phyloP scores from a whole-genome alignment of 1,140 invertebrate species.

The Thaumatotibia leucotreta region DNA sequence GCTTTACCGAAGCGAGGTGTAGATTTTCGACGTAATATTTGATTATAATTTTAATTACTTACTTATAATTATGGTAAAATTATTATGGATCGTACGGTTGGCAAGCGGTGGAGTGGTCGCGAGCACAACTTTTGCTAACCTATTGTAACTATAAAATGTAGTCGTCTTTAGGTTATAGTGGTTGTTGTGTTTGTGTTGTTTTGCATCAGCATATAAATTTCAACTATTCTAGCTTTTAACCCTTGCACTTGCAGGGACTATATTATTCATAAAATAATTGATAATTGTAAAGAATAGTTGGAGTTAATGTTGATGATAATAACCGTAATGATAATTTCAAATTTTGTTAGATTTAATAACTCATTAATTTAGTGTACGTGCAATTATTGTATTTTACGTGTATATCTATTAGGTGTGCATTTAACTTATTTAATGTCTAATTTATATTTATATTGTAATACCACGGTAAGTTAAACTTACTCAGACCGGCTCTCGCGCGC shows the following conservation, averaged over 20 bases:
- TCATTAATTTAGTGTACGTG: constrained; percentile 66
- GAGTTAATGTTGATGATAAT: constrained; percentile 47
- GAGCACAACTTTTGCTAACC: constrained; percentile 65
- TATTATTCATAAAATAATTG: constrained; percentile 29
- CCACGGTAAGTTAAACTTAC: constrained; percentile 31
- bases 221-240: constrained; percentile 47
- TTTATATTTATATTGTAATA: constrained; percentile 28
- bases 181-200: constrained; percentile 66
- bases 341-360: constrained; percentile 40
- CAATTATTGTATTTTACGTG: constrained; percentile 63
- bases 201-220: constrained; percentile 39
- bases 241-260: constrained; percentile 21
- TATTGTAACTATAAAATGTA: constrained; percentile 47
- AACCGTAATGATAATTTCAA: constrained; percentile 48
- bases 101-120: constrained; percentile 21
- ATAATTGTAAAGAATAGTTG: constrained; percentile 49
- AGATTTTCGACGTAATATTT: constrained; percentile 25
- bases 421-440: constrained; percentile 54
- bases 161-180: constrained; percentile 54
- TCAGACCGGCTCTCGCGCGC: background rate
- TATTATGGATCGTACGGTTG: constrained; percentile 26
- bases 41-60: constrained; percentile 45
- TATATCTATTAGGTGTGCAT: constrained; percentile 57
- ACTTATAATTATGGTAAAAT: constrained; percentile 16
- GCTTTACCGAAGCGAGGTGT: constrained; percentile 18